Percentiles rank a stretch among this genome's conserved stretches.
These are phyloP conservation scores for Cephus runcator DNA, from an alignment of 2,888 invertebrate genomes.

Conservation along the genomic window DNA sequence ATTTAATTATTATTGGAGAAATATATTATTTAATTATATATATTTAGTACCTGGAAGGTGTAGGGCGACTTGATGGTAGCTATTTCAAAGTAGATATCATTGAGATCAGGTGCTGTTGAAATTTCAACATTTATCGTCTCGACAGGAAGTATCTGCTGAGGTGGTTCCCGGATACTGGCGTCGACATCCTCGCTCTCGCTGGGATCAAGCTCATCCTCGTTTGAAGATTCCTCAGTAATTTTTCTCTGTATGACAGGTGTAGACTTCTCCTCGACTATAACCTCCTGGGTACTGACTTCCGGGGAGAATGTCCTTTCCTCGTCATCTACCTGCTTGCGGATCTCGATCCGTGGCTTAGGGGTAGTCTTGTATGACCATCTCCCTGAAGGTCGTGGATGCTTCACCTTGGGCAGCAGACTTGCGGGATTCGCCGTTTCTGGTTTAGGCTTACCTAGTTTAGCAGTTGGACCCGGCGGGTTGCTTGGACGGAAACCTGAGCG, in stretches of 20 bases:
- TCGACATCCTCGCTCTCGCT: slow-evolving; percentile 72
- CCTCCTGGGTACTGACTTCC: slow-evolving; percentile 55
- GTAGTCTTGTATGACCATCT: slow-evolving; percentile 93
- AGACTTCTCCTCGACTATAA: slow-evolving; percentile 51
- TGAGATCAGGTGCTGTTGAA: slow-evolving; percentile 87
- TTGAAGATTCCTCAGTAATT: slow-evolving; percentile 43
- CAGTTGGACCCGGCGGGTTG: slow-evolving; percentile 68
- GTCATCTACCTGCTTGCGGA: slow-evolving; percentile 73
- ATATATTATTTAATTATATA: slow-evolving; percentile 3
- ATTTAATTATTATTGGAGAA: background rate
- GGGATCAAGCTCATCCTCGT: slow-evolving; percentile 73
- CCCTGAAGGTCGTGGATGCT: slow-evolving; percentile 83
- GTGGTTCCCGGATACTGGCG: slow-evolving; percentile 53
- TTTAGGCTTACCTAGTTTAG: slow-evolving; percentile 53
- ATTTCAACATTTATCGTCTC: slow-evolving; percentile 90
- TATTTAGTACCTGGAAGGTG: slow-evolving; percentile 79
- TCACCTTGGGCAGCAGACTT: slow-evolving; percentile 81
- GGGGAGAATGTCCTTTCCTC: slow-evolving; percentile 58
- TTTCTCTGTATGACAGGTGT: slow-evolving; percentile 43
- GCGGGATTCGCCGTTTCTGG: slow-evolving; percentile 68
- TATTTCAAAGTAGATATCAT: slow-evolving; percentile 88
- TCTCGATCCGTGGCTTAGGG: slow-evolving; percentile 85
- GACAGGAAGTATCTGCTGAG: slow-evolving; percentile 69
- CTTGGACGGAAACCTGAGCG: slow-evolving; percentile 78
- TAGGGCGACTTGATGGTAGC: slow-evolving; percentile 92